Evolutionary conservation across 2,113 vertebrate genomes (phyloP).

Genomic region (Riparia riparia): DNA sequence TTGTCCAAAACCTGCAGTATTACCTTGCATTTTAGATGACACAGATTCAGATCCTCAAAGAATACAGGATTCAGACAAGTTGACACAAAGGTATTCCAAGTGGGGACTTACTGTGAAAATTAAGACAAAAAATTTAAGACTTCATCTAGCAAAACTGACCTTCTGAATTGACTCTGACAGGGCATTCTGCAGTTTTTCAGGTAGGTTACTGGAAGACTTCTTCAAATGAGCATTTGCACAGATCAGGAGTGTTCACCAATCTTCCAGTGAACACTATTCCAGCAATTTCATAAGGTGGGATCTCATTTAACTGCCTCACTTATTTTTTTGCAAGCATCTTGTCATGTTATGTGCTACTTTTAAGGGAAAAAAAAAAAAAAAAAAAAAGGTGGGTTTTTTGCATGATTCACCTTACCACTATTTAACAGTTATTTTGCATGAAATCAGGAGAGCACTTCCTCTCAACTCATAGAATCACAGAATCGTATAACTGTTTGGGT

Average conservation of each 20-base stretch:
- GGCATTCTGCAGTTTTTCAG: not conserved
- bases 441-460: not conserved
- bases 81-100: not conserved
- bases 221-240: not conserved
- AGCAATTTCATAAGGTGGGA: not conserved
- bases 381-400: rapidly evolving
- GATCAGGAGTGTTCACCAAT: not conserved
- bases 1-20: not conserved
- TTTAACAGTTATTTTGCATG: not conserved
- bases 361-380: not conserved
- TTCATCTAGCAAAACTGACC: not conserved
- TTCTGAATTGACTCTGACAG: not conserved
- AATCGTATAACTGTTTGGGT: not conserved
- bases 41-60: not conserved
- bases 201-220: not conserved
- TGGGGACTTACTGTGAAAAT: not conserved
- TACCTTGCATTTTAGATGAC: not conserved
- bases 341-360: rapidly evolving
- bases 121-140: not conserved
- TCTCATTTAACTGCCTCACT: not conserved
- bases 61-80: not conserved
- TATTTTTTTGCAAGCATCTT: not conserved
- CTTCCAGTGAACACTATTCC: not conserved
- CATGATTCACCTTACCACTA: not conserved
- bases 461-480: not conserved